A percentile compares a stretch with the other conserved stretches of the same genome.
phyloP scores from a whole-genome alignment of 2,888 invertebrate species.

The Heliconius charithonia region DNA sequence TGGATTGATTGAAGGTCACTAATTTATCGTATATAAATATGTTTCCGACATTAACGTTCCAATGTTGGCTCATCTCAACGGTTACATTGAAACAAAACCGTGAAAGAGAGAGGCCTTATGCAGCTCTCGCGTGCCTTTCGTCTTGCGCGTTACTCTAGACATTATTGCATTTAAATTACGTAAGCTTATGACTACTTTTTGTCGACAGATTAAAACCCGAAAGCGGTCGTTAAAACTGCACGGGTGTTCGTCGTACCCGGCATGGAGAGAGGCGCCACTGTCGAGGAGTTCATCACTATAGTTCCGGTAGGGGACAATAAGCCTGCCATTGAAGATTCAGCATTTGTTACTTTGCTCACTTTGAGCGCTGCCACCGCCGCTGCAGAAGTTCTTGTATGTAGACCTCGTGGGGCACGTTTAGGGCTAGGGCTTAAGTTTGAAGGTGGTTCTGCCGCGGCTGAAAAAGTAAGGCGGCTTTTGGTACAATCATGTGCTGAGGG shows the following conservation, averaged over 20 bases:
- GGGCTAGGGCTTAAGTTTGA: slow-evolving; percentile 97
- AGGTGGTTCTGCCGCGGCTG: slow-evolving; percentile 92
- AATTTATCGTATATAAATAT: background rate
- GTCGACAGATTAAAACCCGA: slow-evolving; percentile 70
- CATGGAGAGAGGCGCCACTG: slow-evolving; percentile 77
- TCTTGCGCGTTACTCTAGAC: slow-evolving; percentile 57
- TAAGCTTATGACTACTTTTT: slow-evolving; percentile 69
- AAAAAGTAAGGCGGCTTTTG: slow-evolving; percentile 91
- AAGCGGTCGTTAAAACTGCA: slow-evolving; percentile 61
- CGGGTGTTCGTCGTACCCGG: slow-evolving; percentile 70
- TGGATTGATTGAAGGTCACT: background rate
- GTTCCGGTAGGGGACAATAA: slow-evolving; percentile 82
- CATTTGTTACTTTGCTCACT: slow-evolving; percentile 85
- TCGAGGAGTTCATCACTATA: slow-evolving; percentile 84
- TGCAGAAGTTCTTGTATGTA: slow-evolving; percentile 91
- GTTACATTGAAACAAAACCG: slow-evolving; percentile 61
- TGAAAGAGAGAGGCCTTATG: slow-evolving; percentile 75
- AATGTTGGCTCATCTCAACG: slow-evolving; percentile 13
- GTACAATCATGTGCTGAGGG: slow-evolving; percentile 95
- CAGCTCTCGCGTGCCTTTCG: slow-evolving; percentile 65
- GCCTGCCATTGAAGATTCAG: slow-evolving; percentile 64
- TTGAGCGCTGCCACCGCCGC: slow-evolving; percentile 81
- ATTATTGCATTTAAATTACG: slow-evolving; percentile 65
- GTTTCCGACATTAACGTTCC: background rate
- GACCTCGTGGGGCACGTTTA: slow-evolving; percentile 94